Base-by-base conservation (phyloP, 2,113 vertebrate genomes). In the Hippocampus barbouri region DNA sequence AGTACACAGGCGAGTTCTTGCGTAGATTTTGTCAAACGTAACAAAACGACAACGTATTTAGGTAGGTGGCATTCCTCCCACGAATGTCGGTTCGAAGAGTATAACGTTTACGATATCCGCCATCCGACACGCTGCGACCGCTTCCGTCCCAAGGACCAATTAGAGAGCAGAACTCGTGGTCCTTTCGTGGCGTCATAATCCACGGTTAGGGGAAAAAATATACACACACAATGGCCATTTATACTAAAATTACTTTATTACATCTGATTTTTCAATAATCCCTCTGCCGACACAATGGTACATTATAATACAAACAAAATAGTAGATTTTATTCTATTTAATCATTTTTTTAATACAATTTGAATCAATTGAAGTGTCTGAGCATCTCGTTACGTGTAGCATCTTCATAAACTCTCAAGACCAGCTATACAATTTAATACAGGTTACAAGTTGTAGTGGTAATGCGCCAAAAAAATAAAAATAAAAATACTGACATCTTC, bases 191-290 rank as follows among this genome's bases (percentile, higher is more conserved):
- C 21, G 53, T 23, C 20, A n/a, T 8, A 23, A 21, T 11, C 21
- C 51, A 12, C 1, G 14, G 34, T 43, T 20, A 15, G 21, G 21
- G 47, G 5, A 5, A 3, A 27, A 27, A 56, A 4, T 40, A 21
- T 51, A 63, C 71, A 62, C 54, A 81, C 70, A 60, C 54, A 57
- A 69, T 59, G 5, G 62, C 67, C 21, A 64, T 8, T 80, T 93
- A 92, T 98, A 98, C 96, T 98, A 98, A 98, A 97, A 96, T 95
- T 96, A 96, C 93, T 99, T 98, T 98, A 98, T 98, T 98, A 97
- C 95, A 97, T 94, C 93, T 95, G 93, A 96, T 96, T 95, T 86
- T 95, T 95, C 94, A 95, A 95, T 91, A 88, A 27, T 93, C 95
- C 94, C 94, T 96, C 96, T 95, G 94, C 94, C 95, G 91, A 96